These are phyloP conservation scores for Suillia variegata DNA, from an alignment of 2,888 invertebrate species.

Conservation along the genomic window DNA sequence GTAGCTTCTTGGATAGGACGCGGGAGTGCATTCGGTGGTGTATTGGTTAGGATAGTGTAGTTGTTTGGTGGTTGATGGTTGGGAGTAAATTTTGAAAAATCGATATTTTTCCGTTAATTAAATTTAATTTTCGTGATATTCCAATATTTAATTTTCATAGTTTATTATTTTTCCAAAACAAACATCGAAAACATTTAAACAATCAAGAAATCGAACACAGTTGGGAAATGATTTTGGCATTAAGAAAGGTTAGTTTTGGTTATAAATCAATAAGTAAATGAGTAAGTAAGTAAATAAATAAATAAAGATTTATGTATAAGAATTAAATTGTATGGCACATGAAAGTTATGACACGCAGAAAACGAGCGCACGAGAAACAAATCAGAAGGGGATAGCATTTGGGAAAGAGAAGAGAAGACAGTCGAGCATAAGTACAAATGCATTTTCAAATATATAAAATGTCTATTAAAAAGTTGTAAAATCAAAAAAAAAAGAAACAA, in stretches of 20 bases:
- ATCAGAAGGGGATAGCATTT: neutral
- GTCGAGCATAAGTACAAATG: slow-evolving; percentile 52
- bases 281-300: no score
- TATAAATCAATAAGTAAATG: no score
- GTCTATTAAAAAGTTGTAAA: no score
- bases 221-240: no score
- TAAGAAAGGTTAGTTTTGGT: no score
- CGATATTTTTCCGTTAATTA: neutral
- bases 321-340: no score
- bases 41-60: neutral
- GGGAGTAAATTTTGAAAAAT: neutral
- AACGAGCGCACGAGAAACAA: slow-evolving; percentile 9
- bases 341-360: slow-evolving; percentile 19
- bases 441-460: neutral
- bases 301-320: neutral
- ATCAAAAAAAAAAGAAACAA: no score
- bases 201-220: no score
- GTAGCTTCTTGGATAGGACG: slow-evolving; percentile 55
- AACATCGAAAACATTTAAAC: no score
- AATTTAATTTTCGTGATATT: neutral
- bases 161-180: no score
- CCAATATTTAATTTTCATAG: neutral
- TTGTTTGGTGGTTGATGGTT: neutral
- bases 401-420: slow-evolving; percentile 51
- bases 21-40: slow-evolving; percentile 1